Evolutionary conservation across 2,888 invertebrate genomes (phyloP).

Genomic region (Drosophila mulleri): DNA sequence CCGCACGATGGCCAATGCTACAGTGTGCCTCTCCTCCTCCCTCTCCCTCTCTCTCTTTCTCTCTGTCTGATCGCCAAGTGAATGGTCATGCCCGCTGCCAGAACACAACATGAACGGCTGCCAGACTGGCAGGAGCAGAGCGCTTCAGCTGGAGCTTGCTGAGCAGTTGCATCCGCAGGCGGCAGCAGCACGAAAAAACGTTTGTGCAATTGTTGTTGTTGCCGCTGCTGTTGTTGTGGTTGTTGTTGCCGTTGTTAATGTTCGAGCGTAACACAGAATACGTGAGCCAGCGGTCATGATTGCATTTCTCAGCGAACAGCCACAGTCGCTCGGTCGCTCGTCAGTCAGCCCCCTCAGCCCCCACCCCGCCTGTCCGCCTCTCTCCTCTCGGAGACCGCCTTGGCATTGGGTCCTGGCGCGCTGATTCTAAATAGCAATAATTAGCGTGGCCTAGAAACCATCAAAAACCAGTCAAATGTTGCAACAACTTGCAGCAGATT

Average conservation of each 20-base stretch:
- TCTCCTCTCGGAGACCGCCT: conserved; percentile 18
- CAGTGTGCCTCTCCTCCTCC: not conserved
- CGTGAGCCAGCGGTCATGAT: conserved; percentile 83
- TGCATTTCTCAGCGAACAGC: conserved; percentile 67
- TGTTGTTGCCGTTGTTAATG: conserved; percentile 80
- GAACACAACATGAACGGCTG: conserved; percentile 58
- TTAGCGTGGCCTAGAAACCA: conserved; percentile 80
- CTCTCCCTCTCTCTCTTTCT: not conserved
- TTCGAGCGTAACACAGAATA: conserved; percentile 85
- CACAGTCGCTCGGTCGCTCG: conserved; percentile 32
- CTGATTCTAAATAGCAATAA: conserved; percentile 81
- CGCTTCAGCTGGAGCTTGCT: not conserved
- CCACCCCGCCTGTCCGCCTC: not conserved
- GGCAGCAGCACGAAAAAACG: conserved; percentile 75
- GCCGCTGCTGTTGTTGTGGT: conserved; percentile 38
- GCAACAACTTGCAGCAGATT: conserved; percentile 58
- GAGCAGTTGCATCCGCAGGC: conserved; percentile 42
- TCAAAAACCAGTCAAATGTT: conserved; percentile 65
- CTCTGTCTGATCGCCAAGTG: conserved; percentile 43
- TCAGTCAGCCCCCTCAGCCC: conserved; percentile 14
- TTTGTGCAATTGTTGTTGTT: conserved; percentile 60
- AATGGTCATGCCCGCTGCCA: conserved; percentile 70
- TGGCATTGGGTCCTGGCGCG: conserved; percentile 59
- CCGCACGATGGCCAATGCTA: conserved; percentile 69
- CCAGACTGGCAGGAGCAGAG: conserved; percentile 32